These are phyloP conservation scores for Apodemus agrarius DNA, from an alignment of 2,797 vertebrate species.

Conservation along the genomic window DNA sequence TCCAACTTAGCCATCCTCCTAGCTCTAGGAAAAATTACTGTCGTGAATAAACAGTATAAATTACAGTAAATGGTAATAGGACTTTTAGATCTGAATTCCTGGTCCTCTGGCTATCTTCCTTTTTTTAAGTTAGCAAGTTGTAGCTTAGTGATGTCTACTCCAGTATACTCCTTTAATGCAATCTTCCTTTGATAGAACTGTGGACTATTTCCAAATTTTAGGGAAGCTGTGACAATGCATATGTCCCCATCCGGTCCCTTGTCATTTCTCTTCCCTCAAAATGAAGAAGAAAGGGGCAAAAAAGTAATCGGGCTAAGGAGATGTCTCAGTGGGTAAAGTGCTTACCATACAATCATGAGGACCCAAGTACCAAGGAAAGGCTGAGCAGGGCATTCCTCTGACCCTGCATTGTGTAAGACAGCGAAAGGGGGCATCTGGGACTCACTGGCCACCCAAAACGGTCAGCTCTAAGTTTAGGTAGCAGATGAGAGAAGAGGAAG, in stretches of 20 bases:
- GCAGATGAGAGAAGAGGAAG: not conserved
- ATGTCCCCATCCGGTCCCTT: not conserved
- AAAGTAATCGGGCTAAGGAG: not conserved
- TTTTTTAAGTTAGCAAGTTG: constrained; percentile 24
- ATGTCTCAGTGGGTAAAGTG: not conserved
- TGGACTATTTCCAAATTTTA: not conserved
- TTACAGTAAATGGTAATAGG: not conserved
- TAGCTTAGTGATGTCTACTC: not conserved
- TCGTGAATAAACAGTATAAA: not conserved
- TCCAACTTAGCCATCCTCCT: not conserved
- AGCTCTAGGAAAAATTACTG: not conserved
- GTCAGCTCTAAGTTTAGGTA: not conserved
- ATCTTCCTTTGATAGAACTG: not conserved
- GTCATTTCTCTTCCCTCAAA: not conserved
- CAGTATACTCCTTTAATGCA: constrained; percentile 1
- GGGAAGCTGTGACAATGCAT: not conserved
- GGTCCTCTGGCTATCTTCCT: not conserved
- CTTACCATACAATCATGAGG: not conserved
- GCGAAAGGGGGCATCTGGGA: not conserved
- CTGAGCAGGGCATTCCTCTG: not conserved
- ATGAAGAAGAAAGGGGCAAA: not conserved
- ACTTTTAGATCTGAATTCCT: not conserved
- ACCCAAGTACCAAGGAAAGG: not conserved
- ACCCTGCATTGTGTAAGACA: not conserved
- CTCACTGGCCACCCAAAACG: not conserved